These are phyloP conservation scores for Stichopus horrens DNA, from an alignment of 53 echinoderm and acorn worm species.

Conservation along the genomic window DNA sequence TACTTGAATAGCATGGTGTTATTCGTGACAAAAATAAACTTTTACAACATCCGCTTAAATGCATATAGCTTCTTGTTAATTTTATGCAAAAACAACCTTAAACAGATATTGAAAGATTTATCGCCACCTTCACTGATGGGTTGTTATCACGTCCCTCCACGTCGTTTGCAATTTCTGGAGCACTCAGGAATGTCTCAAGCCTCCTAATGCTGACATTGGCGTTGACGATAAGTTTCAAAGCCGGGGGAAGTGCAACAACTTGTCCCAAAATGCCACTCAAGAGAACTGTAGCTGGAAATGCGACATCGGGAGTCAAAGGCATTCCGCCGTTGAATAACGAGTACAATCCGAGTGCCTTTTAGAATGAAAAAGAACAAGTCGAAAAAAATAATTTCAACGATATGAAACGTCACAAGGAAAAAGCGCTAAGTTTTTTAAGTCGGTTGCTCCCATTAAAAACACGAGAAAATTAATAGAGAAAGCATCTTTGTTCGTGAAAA, in stretches of 20 bases:
- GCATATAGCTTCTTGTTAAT: too few relatives aligned
- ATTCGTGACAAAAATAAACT: too few relatives aligned
- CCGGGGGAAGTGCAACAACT: constrained; percentile 56
- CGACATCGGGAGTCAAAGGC: constrained; percentile 77
- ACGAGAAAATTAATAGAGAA: too few relatives aligned
- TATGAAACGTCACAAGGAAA: too few relatives aligned
- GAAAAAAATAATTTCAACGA: too few relatives aligned
- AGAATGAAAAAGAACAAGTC: not conserved
- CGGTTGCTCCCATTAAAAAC: too few relatives aligned
- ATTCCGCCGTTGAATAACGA: constrained; percentile 48
- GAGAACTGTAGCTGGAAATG: constrained; percentile 59
- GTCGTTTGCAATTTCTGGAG: constrained; percentile 65
- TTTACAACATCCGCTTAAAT: too few relatives aligned
- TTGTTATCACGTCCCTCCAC: constrained; percentile 34
- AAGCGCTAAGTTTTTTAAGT: too few relatives aligned
- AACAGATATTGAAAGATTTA: not conserved
- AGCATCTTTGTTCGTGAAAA: not conserved
- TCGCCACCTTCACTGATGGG: not conserved
- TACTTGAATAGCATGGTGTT: too few relatives aligned
- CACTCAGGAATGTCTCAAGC: constrained; percentile 63
- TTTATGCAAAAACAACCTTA: too few relatives aligned
- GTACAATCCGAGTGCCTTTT: constrained; percentile 51
- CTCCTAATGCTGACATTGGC: constrained; percentile 71
- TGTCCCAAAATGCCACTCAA: constrained; percentile 54
- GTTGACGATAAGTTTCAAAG: constrained; percentile 56